A percentile compares a stretch with the other conserved stretches of the same genome.
phyloP scores from a whole-genome alignment of 2,888 invertebrate genomes.

The Microdon myrmicae region DNA sequence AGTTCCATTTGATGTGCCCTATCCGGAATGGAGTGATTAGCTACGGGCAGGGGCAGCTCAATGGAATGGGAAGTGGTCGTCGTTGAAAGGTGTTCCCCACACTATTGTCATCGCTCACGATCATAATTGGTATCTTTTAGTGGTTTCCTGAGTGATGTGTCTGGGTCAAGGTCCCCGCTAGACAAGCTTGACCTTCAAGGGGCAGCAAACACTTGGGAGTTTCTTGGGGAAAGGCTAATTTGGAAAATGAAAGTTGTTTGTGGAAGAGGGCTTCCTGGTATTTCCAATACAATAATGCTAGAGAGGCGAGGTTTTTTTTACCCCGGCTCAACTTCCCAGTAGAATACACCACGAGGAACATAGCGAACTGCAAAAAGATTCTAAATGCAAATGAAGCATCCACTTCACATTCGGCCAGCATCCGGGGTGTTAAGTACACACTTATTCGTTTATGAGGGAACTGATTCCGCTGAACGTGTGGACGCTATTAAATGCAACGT shows the following conservation, averaged over 20 bases:
- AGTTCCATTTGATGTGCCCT: conserved; percentile 27
- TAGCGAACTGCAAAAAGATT: conserved; percentile 26
- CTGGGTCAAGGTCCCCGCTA: conserved; percentile 24
- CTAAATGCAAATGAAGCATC: conserved; percentile 40
- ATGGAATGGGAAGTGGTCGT: neutral
- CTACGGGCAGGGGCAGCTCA: conserved; percentile 3
- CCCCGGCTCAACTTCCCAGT: too few relatives aligned
- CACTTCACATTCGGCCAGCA: conserved; percentile 40
- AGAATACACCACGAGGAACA: too few relatives aligned
- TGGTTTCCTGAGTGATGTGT: conserved; percentile 22
- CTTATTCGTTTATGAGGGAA: conserved; percentile 13
- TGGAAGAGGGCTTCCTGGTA: too few relatives aligned
- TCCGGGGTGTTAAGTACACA: conserved; percentile 45
- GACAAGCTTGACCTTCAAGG: conserved; percentile 18
- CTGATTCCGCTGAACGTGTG: conserved; percentile 31
- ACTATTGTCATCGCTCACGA: conserved; percentile 1
- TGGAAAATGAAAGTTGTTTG: too few relatives aligned
- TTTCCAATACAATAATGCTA: too few relatives aligned
- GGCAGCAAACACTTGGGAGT: too few relatives aligned
- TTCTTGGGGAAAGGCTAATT: too few relatives aligned
- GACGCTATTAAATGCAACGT: conserved; percentile 40
- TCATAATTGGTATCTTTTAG: conserved; percentile 25
- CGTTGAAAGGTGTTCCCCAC: neutral
- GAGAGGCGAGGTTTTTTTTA: too few relatives aligned
- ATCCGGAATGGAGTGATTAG: conserved; percentile 25